Conservation (phyloP, 2,113 vertebrate genomes). For the Nannospalax galili region DNA sequence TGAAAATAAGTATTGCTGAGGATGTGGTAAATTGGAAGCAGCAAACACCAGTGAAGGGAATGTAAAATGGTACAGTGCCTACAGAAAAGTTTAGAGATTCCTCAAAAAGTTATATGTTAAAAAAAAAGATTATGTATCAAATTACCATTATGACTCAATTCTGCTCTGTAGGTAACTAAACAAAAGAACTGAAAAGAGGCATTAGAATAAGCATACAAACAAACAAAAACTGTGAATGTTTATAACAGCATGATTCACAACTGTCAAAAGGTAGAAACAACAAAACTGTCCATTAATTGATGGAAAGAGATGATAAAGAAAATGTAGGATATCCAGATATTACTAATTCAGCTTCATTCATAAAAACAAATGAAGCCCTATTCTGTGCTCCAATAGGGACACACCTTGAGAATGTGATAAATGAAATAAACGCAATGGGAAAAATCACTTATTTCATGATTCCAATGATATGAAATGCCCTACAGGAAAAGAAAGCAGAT, state of each 20-base stretch:
- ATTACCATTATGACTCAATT: not conserved
- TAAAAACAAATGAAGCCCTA: not conserved
- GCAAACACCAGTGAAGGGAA: not conserved
- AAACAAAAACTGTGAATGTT: not conserved
- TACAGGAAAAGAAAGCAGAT: not conserved
- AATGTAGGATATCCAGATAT: not conserved
- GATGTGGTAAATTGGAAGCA: not conserved
- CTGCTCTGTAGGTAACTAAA: not conserved
- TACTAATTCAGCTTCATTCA: not conserved
- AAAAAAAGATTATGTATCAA: not conserved
- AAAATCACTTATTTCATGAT: not conserved
- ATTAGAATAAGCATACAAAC: not conserved
- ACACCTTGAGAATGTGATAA: not conserved
- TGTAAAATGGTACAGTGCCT: not conserved
- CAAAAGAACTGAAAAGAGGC: constrained; percentile 1
- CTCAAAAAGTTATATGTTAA: constrained; percentile 7
- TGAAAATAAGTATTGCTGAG: not conserved
- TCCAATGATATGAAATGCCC: not conserved
- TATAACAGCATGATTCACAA: not conserved
- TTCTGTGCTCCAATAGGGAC: not conserved
- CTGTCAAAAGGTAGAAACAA: not conserved
- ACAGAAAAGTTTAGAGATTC: not conserved
- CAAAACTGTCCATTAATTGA: not conserved
- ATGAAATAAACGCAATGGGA: constrained; percentile 14
- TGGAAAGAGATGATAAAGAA: not conserved